phyloP scores from a whole-genome alignment of 2,797 vertebrate genomes.

The Artibeus jamaicensis region DNA sequence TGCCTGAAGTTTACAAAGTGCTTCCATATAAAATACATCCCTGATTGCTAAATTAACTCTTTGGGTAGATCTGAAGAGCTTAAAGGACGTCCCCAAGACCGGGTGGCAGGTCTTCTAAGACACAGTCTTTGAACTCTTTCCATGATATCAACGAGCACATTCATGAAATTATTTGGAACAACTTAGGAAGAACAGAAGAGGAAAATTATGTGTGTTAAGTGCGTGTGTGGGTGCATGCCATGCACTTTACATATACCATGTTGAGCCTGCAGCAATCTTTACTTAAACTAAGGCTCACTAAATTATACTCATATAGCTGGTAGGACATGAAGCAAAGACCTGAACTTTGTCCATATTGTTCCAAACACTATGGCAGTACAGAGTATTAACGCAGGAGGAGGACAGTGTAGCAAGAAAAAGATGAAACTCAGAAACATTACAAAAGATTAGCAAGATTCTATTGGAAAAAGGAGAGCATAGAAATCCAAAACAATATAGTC shows the following conservation, averaged over 20 bases:
- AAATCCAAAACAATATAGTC: not conserved
- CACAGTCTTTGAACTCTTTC: not conserved
- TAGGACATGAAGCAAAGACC: not conserved
- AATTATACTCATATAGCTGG: not conserved
- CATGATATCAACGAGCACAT: not conserved
- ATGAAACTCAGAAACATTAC: not conserved
- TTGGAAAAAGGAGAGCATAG: not conserved
- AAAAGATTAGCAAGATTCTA: not conserved
- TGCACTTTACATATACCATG: not conserved
- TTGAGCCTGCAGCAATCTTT: not conserved
- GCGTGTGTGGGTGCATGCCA: not conserved
- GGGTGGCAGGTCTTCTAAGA: not conserved
- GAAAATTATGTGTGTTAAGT: not conserved
- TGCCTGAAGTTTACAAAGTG: not conserved
- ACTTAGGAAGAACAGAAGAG: not conserved
- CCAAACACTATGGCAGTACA: not conserved
- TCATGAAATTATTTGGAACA: constrained; percentile 26
- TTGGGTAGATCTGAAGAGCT: not conserved
- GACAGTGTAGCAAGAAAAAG: not conserved
- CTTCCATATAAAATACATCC: not conserved
- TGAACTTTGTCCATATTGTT: not conserved
- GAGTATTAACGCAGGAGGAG: not conserved
- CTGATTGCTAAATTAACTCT: not conserved
- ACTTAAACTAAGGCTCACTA: constrained; percentile 8
- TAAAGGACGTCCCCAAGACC: not conserved